Evolutionary conservation across 2,113 vertebrate species (phyloP).

Genomic region (Gorsachius goisagi): DNA sequence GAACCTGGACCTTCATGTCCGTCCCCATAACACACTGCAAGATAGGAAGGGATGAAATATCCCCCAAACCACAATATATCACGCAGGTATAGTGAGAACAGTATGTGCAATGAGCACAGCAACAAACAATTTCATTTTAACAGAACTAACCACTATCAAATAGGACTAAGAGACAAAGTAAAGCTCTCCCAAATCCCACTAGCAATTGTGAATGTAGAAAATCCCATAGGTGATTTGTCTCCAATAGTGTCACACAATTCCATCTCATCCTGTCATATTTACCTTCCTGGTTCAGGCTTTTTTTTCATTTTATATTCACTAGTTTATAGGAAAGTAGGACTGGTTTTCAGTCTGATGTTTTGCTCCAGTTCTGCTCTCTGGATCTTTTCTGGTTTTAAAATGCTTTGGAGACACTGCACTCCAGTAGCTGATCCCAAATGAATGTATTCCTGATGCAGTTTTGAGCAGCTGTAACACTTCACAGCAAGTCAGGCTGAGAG

Average conservation of each 20-base stretch:
- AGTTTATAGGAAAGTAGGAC: not conserved
- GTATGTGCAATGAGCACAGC: not conserved
- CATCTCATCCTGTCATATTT: not conserved
- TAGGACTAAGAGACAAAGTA: not conserved
- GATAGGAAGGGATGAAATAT: not conserved
- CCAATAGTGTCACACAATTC: not conserved
- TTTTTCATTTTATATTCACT: not conserved
- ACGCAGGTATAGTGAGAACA: not conserved
- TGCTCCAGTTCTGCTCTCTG: not conserved
- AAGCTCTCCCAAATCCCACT: not conserved
- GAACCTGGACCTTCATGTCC: not conserved
- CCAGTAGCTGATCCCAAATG: not conserved
- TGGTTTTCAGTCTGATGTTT: not conserved
- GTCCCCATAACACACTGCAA: not conserved
- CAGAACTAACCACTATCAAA: not conserved
- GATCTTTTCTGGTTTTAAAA: not conserved
- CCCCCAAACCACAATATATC: not conserved
- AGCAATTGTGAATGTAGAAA: fast-evolving
- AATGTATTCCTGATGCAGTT: not conserved
- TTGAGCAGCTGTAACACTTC: not conserved
- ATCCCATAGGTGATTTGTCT: not conserved
- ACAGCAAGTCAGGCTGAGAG: not conserved
- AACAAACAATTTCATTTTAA: not conserved
- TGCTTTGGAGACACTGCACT: not conserved
- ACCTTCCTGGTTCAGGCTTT: not conserved